Conservation (phyloP, 2,113 vertebrate species). For the Mastomys natalensis region DNA sequence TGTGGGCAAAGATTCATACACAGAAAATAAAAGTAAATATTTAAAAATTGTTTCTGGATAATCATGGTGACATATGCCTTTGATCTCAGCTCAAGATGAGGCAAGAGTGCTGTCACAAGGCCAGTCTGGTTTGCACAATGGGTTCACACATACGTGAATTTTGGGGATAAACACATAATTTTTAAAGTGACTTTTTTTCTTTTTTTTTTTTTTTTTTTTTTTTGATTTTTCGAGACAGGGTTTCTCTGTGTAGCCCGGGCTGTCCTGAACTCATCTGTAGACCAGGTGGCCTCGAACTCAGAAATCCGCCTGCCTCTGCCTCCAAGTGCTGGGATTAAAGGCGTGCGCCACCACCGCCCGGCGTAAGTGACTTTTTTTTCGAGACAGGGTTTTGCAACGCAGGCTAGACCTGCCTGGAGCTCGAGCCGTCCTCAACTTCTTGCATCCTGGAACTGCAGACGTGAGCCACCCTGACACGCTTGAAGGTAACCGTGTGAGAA, state of each 20-base stretch:
- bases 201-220: too few species aligned
- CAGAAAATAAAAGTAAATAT: neutral
- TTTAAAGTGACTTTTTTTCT: neutral
- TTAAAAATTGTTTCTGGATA: neutral
- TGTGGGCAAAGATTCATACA: neutral
- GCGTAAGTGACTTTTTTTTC: too few species aligned
- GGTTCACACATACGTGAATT: neutral
- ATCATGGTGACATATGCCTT: neutral
- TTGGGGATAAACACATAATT: neutral
- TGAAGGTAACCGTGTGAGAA: neutral
- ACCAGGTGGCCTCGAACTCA: too few species aligned
- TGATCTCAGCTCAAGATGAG: neutral
- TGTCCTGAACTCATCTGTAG: too few species aligned
- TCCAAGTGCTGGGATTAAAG: too few species aligned
- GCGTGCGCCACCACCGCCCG: too few species aligned
- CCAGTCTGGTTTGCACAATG: neutral
- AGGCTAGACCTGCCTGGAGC: neutral
- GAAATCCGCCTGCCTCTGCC: too few species aligned
- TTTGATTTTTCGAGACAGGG: neutral
- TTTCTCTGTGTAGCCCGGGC: too few species aligned
- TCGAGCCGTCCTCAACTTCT: neutral
- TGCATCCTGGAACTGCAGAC: neutral
- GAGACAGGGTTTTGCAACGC: neutral
- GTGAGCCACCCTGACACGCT: neutral
- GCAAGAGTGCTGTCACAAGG: neutral